Conservation (phyloP, 2,888 invertebrate genomes). For the Sarcophaga rosellei region DNA sequence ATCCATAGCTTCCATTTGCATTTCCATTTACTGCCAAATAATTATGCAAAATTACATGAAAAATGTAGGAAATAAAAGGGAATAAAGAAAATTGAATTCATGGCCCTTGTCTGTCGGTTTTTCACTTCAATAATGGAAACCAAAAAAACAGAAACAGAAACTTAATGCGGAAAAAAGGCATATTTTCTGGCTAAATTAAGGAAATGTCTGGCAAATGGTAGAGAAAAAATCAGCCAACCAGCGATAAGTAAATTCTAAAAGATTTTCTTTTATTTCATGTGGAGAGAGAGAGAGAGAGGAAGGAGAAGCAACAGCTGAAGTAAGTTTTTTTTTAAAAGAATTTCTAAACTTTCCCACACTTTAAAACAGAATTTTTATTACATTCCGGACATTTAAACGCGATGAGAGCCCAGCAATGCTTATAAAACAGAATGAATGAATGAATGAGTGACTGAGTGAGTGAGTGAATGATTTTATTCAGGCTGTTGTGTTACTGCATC, state of each 20-base stretch:
- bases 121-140: background rate
- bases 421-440: constrained; percentile 29
- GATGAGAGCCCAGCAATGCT: constrained; percentile 4
- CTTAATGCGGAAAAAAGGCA: constrained; percentile 37
- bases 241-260: constrained; percentile 51
- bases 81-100: constrained; percentile 37
- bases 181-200: constrained; percentile 26
- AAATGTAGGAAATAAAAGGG: background rate
- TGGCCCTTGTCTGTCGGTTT: constrained; percentile 2
- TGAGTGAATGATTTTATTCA: constrained; percentile 30
- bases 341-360: constrained; percentile 63
- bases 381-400: constrained; percentile 44
- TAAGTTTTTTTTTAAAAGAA: background rate
- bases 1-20: background rate
- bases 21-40: constrained; percentile 32
- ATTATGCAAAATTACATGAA: constrained; percentile 36
- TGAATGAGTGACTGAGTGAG: constrained; percentile 23
- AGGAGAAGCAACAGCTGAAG: background rate
- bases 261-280: constrained; percentile 46
- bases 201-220: constrained; percentile 30
- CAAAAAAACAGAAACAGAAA: background rate
- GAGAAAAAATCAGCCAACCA: constrained; percentile 26
- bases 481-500: constrained; percentile 15
- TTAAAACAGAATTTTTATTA: constrained; percentile 54
- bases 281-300: constrained; percentile 11